Evolutionary conservation across 1,140 invertebrate genomes (phyloP), one percentile per base, ranked within the genome.

Genomic region (Aphis craccivora): DNA sequence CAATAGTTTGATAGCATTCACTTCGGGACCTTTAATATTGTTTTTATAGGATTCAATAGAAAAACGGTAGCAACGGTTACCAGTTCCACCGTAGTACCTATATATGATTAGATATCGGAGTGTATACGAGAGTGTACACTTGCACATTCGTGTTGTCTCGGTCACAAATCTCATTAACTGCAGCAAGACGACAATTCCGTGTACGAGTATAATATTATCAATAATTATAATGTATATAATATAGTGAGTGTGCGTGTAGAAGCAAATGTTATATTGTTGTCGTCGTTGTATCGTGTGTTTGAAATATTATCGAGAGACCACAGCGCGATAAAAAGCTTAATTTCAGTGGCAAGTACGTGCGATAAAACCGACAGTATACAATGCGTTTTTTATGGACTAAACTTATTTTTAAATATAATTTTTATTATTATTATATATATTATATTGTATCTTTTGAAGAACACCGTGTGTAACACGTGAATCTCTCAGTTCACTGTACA

Each of bases 291-390:
- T 53, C n/a, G 35, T 89, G n/a, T 23, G 87, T 88, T 45, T 30
- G 43, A 25, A 86, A 86, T 86, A 86, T 86, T 25, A 45, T 86
- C 43, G 84, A 86, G 4, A 25, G 84, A 86, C 84, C 23, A 37
- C 8, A n/a, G 53, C 7, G 20, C 8, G 90, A 91, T 81, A 91
- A 91, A 60, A n/a, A 91, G 60, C 90, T 76, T 76, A 76, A 91
- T 91, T 91, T 48, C 30, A 30, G 25, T 25, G 37, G 11, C 1
- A 14, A 9, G 55, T 35, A 67, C 60, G 37, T 35, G 25, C 55
- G 35, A 60, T 90, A 90, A 90, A 67, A 20, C 84, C 90, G 25
- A 45, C 43, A 1, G 53, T 67, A 45, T 45, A 25, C 4, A 0
- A 20, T 91, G 48, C 43, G 30, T 60, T 91, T 67, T 76, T 76